phyloP scores from a whole-genome alignment of 2,797 vertebrate genomes.

The Coregonus ussuriensis region DNA sequence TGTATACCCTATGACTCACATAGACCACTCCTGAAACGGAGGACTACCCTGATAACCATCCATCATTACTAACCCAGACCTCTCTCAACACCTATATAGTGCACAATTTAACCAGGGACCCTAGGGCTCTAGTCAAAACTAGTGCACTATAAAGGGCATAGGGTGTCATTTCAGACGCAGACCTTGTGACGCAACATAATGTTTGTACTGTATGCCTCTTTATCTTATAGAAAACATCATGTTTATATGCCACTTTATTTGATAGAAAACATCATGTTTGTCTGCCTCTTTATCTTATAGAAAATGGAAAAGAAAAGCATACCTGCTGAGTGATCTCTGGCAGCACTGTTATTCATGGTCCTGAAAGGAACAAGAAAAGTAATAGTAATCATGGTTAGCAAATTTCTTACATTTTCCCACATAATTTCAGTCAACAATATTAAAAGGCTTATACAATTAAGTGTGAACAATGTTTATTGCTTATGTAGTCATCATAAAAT shows the following conservation, averaged over 20 bases:
- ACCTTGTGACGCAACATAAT: too few relatives aligned
- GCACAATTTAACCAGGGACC: neutral
- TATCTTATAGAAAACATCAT: too few relatives aligned
- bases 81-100: constrained; percentile 10
- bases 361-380: neutral
- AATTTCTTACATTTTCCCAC: neutral
- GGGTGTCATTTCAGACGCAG: neutral
- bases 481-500: neutral
- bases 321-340: neutral
- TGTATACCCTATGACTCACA: neutral
- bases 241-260: too few relatives aligned
- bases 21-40: constrained; percentile 13
- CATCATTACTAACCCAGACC: constrained; percentile 8
- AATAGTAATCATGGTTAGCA: neutral
- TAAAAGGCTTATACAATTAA: neutral
- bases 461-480: neutral
- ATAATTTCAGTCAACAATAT: neutral
- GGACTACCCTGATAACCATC: constrained; percentile 12
- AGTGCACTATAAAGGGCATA: neutral
- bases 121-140: neutral
- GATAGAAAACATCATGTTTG: neutral
- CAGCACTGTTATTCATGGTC: neutral
- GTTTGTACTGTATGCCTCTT: neutral
- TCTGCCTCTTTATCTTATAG: neutral
- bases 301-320: constrained; percentile 8